Evolutionary conservation across 1,140 invertebrate species (phyloP), one percentile per base, ranked within the genome.

Genomic region (Vanessa tameamea): DNA sequence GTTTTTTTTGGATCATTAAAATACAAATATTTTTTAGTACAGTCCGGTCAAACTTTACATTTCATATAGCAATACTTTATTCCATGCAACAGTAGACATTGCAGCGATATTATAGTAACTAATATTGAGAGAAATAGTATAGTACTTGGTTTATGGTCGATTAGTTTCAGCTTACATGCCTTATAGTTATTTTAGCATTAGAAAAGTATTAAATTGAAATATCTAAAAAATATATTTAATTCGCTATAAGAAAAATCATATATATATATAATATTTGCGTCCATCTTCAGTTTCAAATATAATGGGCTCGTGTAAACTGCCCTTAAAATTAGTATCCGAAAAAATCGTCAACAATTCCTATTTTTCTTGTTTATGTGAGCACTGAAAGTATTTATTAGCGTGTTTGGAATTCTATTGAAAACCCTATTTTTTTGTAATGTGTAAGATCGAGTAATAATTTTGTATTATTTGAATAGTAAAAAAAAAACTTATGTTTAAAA

Each of bases 41-140:
- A 43, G 37, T 43, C 37, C 1, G 3, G n/a, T 53, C 51, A 16
- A 53, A 8, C 14, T 61, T 57, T 23, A 31, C 1, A 37, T 37
- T 61, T 37, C 26, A 15, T 57, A 23, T 57, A 31, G 43, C 16
- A 69, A 47, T 47, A 47, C 31, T 47, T 47, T 47, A 69, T 26
- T 43, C 20, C 13, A 57, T 57, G 53, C 59, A 64, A 47, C 9
- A 48, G 43, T 57, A 63, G 68, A 48, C 53, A 47, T 16, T 63
- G 57, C 47, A 43, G 23, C 26, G 47, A 48, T 69, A 69, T 57
- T 50, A 61, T 69, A 69, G 47, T 31, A 23, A 61, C 68, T 61
- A 37, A 57, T 66, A 59, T 69, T 51, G 68, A 69, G 68, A 69
- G 68, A 69, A 69, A 69, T 69, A 69, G 68, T 43, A 69, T 69